These are phyloP conservation scores for Grammomys surdaster DNA, from an alignment of 2,113 vertebrate genomes.

Conservation along the genomic window DNA sequence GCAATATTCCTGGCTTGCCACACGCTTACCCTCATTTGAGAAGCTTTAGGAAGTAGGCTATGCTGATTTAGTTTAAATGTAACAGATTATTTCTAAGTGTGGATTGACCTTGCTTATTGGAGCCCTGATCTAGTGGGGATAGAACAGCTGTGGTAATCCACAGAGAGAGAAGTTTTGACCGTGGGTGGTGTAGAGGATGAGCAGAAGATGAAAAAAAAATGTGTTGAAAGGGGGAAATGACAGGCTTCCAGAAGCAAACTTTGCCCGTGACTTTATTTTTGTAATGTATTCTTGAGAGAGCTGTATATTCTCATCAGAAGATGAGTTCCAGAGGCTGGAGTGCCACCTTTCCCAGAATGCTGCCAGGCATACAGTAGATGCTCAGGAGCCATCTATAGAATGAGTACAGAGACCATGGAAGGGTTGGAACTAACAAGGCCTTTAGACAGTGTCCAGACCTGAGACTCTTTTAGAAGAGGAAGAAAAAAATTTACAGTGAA, in stretches of 20 bases:
- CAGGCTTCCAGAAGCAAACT: not conserved
- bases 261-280: not conserved
- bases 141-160: not conserved
- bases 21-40: not conserved
- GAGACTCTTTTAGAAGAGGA: not conserved
- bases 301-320: not conserved
- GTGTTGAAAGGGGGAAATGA: not conserved
- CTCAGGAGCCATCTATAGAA: not conserved
- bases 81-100: not conserved
- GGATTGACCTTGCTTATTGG: not conserved
- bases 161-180: not conserved
- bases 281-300: not conserved
- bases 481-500: not conserved
- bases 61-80: conserved; percentile 6
- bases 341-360: not conserved
- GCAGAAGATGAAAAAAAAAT: not conserved
- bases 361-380: not conserved
- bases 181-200: not conserved
- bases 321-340: not conserved
- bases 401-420: not conserved
- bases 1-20: not conserved
- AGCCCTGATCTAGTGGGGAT: not conserved
- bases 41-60: not conserved
- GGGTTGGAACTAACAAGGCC: not conserved
- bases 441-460: not conserved